A percentile compares a stretch with the other conserved stretches of the same genome.
phyloP scores from a whole-genome alignment of 2,113 vertebrate species.

The Tichodroma muraria region DNA sequence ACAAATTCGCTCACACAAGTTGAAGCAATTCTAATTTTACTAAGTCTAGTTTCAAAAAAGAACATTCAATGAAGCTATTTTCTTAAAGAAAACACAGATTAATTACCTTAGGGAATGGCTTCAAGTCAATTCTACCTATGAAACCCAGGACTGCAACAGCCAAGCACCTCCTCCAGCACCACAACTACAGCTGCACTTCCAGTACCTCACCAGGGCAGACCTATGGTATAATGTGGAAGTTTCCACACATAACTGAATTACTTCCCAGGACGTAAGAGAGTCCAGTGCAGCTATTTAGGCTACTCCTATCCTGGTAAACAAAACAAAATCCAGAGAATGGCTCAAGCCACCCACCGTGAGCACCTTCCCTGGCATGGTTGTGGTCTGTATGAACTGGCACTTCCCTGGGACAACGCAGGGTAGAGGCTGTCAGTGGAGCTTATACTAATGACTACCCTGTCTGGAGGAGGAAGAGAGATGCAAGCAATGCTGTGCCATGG shows the following conservation, averaged over 20 bases:
- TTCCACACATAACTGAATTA: not conserved
- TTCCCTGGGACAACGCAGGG: not conserved
- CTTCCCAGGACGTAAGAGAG: not conserved
- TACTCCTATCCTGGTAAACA: not conserved
- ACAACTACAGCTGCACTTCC: not conserved
- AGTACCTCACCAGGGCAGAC: not conserved
- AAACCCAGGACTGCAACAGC: not conserved
- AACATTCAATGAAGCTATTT: not conserved
- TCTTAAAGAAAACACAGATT: not conserved
- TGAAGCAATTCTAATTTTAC: not conserved
- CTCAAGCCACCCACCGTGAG: not conserved
- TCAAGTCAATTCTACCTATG: not conserved
- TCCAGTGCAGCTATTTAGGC: not conserved
- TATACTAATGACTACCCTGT: not conserved
- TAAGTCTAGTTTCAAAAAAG: not conserved
- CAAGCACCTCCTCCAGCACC: not conserved
- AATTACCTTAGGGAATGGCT: not conserved
- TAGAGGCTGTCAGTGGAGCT: not conserved
- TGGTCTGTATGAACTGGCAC: not conserved
- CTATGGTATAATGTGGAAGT: not conserved
- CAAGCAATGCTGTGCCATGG: not conserved
- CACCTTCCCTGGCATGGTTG: not conserved
- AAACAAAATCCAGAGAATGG: not conserved
- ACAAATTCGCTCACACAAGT: not conserved
- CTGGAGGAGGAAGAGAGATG: not conserved